Evolutionary conservation across 2,888 invertebrate species (phyloP), one percentile per base, ranked within the genome.

Genomic region (Linnaemya vulpina): DNA sequence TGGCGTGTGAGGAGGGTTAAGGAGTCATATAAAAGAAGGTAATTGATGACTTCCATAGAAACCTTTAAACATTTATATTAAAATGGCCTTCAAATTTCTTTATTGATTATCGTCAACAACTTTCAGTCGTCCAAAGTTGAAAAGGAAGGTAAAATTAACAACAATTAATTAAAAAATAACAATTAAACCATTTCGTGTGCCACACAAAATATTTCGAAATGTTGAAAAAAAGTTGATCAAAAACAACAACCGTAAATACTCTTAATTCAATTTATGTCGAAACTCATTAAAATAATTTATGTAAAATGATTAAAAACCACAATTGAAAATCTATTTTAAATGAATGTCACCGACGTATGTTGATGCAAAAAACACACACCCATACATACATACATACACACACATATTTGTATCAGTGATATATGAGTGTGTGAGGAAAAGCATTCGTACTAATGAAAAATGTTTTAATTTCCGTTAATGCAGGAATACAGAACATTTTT

Each of bases 261-360:
- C 35, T 80, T 74, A 77, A 83, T 83, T 77, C 35, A 80, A 86
- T 86, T 83, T 83, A 71, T 75, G 80, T 77, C 62, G 67, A 86
- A 79, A 89, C 90, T 90, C 90, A 91, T 91, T 90, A 89, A 88
- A 88, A 87, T 87, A 91, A 91, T 90, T 91, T 90, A 91, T 91
- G 90, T 89, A 90, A 90, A 91, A 90, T 88, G 91, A 87, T 89
- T 82, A 82, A 87, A 89, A 88, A 88, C 90, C 90, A 90, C 91
- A 91, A 91, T 89, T 90, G 90, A 89, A 90, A 90, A 91, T 91
- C 90, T 89, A 91, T 90, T 90, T 90, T 88, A 90, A 90, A 88
- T 87, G 87, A 86, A 85, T 86, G 76, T 83, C 76, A 74, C 38
- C 25, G 15, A 63, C 13, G 9, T 11, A 67, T 11, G 49, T 1